Evolutionary conservation across 2,113 vertebrate species (phyloP), one percentile per base, ranked within the genome.

Genomic region (Sebastes fasciatus): DNA sequence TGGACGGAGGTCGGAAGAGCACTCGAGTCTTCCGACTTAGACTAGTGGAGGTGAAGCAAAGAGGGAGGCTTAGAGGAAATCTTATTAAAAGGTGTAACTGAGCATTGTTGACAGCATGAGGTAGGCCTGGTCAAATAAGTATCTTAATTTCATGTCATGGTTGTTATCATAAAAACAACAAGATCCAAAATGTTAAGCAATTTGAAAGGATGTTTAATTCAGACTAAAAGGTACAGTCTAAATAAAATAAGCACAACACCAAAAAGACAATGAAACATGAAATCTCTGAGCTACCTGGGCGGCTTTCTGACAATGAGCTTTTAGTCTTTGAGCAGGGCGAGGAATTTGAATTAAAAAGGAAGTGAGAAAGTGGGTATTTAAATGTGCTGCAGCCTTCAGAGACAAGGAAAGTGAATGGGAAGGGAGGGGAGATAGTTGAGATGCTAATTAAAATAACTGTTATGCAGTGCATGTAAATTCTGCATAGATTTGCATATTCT

Each of bases 401-500:
- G 94, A 94, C 83, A 61, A 85, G 88, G 61, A 63, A 79, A 87
- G 86, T 65, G 63, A 78, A 79, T 77, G 83, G 55, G 82, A 82
- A 86, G 82, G 86, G 79, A 91, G 86, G 86, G 89, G 92, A 94
- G 93, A 94, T 94, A 94, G 94, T 90, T 88, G 94, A 95, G 95
- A 97, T 96, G 96, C 96, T 98, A 98, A 99, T 99, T 97, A 97
- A 97, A 92, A 93, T 93, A 95, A 95, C 95, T 94, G 96, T 96
- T 98, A 97, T 97, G 96, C 96, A 96, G 95, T 93, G 92, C 94
- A 97, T 97, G 97, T 97, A 97, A 96, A 98, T 99, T 97, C 97
- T 98, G 97, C 97, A 97, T 97, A 96, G 95, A 99, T 99, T 98
- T 99, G 96, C 98, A 99, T 99, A 97, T 97, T 99, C 96, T 95